phyloP scores from a whole-genome alignment of 2,113 vertebrate genomes.

The Equus quagga region DNA sequence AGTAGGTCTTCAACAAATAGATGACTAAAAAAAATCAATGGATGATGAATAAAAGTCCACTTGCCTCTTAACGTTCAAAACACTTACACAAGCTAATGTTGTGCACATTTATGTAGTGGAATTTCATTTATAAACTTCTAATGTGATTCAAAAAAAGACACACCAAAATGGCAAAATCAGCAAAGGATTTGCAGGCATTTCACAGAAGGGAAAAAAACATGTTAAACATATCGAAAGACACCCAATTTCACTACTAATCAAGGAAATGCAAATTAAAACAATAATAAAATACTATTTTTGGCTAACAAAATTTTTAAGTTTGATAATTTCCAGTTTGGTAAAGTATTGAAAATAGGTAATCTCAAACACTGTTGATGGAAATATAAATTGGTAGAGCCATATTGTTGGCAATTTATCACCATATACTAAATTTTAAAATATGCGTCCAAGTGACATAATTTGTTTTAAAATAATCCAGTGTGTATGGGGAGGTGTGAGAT shows the following conservation, averaged over 20 bases:
- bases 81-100: not conserved
- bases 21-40: not conserved
- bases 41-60: not conserved
- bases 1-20: not conserved
- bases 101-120: not conserved
- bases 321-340: not conserved
- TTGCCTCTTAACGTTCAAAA: slow-evolving; percentile 16
- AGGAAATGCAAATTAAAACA: not conserved
- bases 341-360: not conserved
- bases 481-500: not conserved
- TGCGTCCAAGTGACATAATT: not conserved
- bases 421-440: not conserved
- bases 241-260: not conserved
- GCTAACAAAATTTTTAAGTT: not conserved
- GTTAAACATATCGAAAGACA: not conserved
- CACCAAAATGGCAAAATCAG: not conserved
- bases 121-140: not conserved
- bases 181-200: slow-evolving; percentile 1
- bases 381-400: not conserved
- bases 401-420: not conserved
- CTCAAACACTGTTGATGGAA: not conserved
- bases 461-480: not conserved
- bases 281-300: not conserved
- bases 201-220: not conserved
- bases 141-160: not conserved